Conservation (phyloP, 2,888 invertebrate genomes). For the Dione juno region DNA sequence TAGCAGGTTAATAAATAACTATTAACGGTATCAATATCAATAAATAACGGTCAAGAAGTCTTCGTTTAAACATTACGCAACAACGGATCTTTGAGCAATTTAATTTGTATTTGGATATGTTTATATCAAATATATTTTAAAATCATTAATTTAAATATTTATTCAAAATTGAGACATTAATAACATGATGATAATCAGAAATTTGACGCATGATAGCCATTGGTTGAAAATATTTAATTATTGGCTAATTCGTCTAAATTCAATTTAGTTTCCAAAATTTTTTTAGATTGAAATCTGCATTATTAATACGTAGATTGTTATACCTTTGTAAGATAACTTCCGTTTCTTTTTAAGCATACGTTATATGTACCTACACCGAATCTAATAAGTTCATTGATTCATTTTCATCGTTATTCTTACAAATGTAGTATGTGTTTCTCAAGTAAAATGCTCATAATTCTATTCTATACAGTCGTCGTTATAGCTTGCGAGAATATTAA, state of each 20-base stretch:
- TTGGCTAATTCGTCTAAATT: background rate
- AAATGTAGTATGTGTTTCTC: background rate
- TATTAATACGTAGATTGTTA: background rate
- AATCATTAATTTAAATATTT: background rate
- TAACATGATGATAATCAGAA: background rate
- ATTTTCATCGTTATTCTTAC: background rate
- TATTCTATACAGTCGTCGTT: background rate
- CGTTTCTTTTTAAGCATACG: no score
- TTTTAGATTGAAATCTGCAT: background rate
- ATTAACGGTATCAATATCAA: no score
- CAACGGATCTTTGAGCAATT: background rate
- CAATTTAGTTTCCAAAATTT: background rate
- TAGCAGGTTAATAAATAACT: no score
- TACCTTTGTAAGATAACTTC: no score
- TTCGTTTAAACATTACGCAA: no score
- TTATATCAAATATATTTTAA: constrained; percentile 13
- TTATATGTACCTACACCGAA: no score
- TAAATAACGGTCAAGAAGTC: no score
- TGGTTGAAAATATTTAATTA: background rate
- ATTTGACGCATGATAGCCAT: background rate
- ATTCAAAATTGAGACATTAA: background rate
- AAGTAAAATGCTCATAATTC: background rate
- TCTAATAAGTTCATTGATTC: background rate
- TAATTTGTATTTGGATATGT: background rate
- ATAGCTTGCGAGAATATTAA: background rate